Base-by-base conservation (phyloP, 53 echinoderm and acorn worm species). In the Crossaster papposus region DNA sequence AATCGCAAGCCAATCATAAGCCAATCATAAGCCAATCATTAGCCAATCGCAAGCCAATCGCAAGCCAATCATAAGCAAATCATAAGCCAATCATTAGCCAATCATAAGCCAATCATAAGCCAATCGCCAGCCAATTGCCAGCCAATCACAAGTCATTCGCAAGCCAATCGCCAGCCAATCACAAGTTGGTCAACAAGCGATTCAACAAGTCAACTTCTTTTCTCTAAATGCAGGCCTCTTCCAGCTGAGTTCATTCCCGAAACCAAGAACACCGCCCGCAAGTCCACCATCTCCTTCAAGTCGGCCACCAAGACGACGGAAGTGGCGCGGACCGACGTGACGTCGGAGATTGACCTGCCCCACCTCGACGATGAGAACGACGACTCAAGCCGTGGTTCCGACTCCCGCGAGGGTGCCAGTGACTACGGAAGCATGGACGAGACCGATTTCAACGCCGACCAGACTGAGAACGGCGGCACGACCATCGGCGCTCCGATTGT, bases 341-440 rank as follows among this genome's bases (percentile, higher is more conserved):
- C 77, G 55, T 87, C 87, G 23, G 87, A 87, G 29, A 62, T 87
- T 7, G 87, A 77, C 62, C 76, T 87, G 33, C 87, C 87, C 28
- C 77, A 22, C 23, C 36, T 87, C 63, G 58, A 55, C 15, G 83
- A 51, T 4, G 87, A n/a, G n/a, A n/a, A n/a, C n/a, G n/a, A 87
- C 2, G 34, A 34, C 51, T 72, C 34, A 14, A 73, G 73, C 53
- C 85, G 26, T 7, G 85, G 72, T 30, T 72, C 85, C 0, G 73
- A 52, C 72, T 32, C 76, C 36, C 77, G 62, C 36, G 87, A 87
- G 13, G 87, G 87, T 54, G 85, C n/a, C 26, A 87, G 87, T 72
- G 87, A 87, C 36, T 87, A 87, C 36, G 87, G 87, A 20, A 87
- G 87, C 55, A 87, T 87, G 87, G 87, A 87, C 55, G 87, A 87